phyloP scores from a whole-genome alignment of 2,888 invertebrate genomes.

The Torymus aiolomorphi region DNA sequence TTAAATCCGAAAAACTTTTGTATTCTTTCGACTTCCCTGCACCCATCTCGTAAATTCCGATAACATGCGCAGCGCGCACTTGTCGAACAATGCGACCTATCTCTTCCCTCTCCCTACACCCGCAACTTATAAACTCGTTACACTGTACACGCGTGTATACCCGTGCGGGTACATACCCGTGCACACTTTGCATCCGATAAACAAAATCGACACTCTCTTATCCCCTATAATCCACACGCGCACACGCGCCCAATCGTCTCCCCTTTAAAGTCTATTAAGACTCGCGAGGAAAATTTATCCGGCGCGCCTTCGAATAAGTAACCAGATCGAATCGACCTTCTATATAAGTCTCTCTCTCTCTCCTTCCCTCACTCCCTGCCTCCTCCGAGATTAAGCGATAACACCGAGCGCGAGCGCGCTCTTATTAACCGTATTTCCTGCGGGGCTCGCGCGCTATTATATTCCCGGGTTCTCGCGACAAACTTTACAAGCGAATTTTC shows the following conservation, averaged over 20 bases:
- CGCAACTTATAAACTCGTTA: slow-evolving; percentile 48
- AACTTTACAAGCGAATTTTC: slow-evolving; percentile 30
- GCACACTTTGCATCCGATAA: slow-evolving; percentile 12
- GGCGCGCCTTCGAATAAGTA: slow-evolving; percentile 46
- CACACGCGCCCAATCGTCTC: neutral
- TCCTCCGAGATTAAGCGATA: slow-evolving; percentile 48
- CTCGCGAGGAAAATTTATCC: slow-evolving; percentile 49
- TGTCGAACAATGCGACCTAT: too few species aligned
- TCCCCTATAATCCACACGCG: neutral
- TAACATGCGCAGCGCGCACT: too few species aligned
- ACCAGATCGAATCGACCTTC: slow-evolving; percentile 50
- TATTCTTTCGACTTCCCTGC: too few species aligned
- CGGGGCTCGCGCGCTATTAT: slow-evolving; percentile 31
- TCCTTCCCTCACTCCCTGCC: slow-evolving; percentile 1
- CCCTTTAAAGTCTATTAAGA: slow-evolving; percentile 50
- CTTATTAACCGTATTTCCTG: slow-evolving; percentile 54
- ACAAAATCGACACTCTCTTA: slow-evolving; percentile 46
- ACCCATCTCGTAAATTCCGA: too few species aligned
- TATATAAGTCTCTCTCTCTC: slow-evolving; percentile 37
- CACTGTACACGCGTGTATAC: neutral
- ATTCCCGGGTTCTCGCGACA: slow-evolving; percentile 36
- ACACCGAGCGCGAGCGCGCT: slow-evolving; percentile 31
- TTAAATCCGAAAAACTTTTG: too few species aligned
- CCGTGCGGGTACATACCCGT: too few species aligned
- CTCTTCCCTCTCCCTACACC: too few species aligned